Base-by-base conservation (phyloP, 2,888 invertebrate species). In the Drosophila quinaria region DNA sequence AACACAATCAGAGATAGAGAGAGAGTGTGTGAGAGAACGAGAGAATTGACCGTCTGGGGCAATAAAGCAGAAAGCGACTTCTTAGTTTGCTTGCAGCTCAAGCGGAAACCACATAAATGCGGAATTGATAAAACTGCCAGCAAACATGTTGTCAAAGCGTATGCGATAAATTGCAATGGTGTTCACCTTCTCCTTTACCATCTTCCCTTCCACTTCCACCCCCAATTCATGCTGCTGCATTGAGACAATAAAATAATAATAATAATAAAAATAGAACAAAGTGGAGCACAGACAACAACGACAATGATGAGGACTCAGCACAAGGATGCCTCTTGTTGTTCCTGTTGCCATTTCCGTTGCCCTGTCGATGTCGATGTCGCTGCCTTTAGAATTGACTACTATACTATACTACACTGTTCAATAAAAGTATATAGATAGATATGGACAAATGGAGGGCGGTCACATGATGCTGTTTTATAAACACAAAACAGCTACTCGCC, bases 61-160 rank as follows among this genome's bases (percentile, higher is more conserved):
- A 83, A 83, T 83, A 89, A 71, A 75, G 78, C 87, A 84, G 87
- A 80, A 81, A 71, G 81, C 85, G 70, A 87, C 76, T 81, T 89
- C 89, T 87, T 70, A 72, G 84, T 80, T 86, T 78, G 78, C 89
- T 69, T 76, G 78, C 86, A 88, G 74, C 73, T 82, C 78, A 73
- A 71, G 84, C 84, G 87, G 90, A 90, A 89, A 79, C 87, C 90
- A 90, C 89, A 81, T 80, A 89, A 87, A 87, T 87, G 87, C 81
- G 87, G 89, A 89, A 89, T 79, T 90, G 83, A 82, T 90, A 87
- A 81, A 88, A 90, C 85, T 87, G 79, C 81, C 83, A 74, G 78
- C 69, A 80, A 89, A 89, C 85, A 90, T 90, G 91, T 83, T 89
- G 73, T 80, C 87, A 82, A 85, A 84, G 77, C 76, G 70, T 76